Conservation (phyloP, 2,797 vertebrate genomes). For the Salarias fasciatus region DNA sequence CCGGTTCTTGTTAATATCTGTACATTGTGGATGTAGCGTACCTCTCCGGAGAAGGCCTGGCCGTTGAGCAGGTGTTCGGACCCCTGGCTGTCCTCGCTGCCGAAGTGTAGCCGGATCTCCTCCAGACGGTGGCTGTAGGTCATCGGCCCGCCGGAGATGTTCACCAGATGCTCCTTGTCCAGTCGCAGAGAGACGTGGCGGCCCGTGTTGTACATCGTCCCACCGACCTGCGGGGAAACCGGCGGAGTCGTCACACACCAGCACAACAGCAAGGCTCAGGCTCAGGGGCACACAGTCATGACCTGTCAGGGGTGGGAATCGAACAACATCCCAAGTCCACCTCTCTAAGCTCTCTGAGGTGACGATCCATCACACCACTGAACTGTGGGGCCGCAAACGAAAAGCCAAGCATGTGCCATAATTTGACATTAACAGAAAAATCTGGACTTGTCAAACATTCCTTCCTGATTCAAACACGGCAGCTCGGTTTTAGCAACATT, state of each 20-base stretch:
- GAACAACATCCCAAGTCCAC: too few relatives aligned
- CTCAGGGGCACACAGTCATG: too few relatives aligned
- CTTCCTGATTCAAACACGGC: not conserved
- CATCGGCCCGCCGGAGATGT: slow-evolving; percentile 97
- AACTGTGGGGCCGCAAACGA: too few relatives aligned
- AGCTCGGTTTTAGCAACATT: not conserved
- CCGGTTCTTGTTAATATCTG: too few relatives aligned
- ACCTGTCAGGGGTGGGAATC: too few relatives aligned
- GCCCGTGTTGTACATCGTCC: slow-evolving; percentile 99
- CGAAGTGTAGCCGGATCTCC: slow-evolving; percentile 97
- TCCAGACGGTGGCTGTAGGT: slow-evolving; percentile 97
- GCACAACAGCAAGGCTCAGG: too few relatives aligned
- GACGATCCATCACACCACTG: too few relatives aligned
- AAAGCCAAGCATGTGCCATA: too few relatives aligned
- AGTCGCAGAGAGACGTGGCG: slow-evolving; percentile 95
- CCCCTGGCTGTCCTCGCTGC: slow-evolving; percentile 95
- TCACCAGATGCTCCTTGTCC: slow-evolving; percentile 98
- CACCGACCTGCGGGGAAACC: slow-evolving; percentile 86
- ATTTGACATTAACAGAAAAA: too few relatives aligned
- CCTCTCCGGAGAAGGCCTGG: slow-evolving; percentile 98
- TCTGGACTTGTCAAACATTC: too few relatives aligned
- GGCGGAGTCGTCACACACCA: too few relatives aligned
- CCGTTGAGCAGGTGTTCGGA: slow-evolving; percentile 98
- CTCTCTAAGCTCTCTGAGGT: too few relatives aligned
- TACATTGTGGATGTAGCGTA: slow-evolving; percentile 3